Base-by-base conservation (phyloP, 92 coral and sea anemone genomes). In the Epizoanthus illoricatus region DNA sequence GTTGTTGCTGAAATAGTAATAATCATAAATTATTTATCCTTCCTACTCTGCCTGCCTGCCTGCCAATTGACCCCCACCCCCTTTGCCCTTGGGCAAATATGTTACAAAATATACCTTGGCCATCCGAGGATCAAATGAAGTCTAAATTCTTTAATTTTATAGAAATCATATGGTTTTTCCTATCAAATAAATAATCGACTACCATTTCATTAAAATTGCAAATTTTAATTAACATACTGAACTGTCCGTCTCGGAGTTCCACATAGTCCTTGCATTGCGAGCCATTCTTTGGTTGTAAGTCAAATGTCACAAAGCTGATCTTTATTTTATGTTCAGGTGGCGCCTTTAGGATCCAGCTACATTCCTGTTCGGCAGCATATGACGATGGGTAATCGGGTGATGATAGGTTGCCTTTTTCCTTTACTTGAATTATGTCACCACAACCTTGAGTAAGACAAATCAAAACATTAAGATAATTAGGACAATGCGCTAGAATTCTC, bases 161-260 rank as follows among this genome's bases (percentile, higher is more conserved):
- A 28, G 0, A 28, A 28, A 28, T 28, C 36, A 2, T 28, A 28
- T 28, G 36, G 36, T 1, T 28, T 2, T 28, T 28, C 36, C 36
- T 28, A 28, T 28, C 36, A 28, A 28, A 0, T 28, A 28, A 28
- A 28, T 28, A 28, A 28, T 28, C 36, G 36, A 28, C 52, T 45
- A 45, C 52, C 52, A 45, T 45, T 28, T 45, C 52, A 45, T 28
- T 45, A 45, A 45, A 45, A 45, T 45, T 1, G 1, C 9, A 5
- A 71, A 47, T 40, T 7, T 0, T 9, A 33, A 15, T 5, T 6
- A 70, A 69, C 88, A 66, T 88, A 91, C 97, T 90, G 49, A 84
- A 83, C 61, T 87, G 90, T 20, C 97, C 94, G 28, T 93, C 92
- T 55, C 88, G 90, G 65, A 93, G 84, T 57, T 93, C 91, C 5